phyloP scores from a whole-genome alignment of 2,888 invertebrate species.

The Meteorus cinctellus region DNA sequence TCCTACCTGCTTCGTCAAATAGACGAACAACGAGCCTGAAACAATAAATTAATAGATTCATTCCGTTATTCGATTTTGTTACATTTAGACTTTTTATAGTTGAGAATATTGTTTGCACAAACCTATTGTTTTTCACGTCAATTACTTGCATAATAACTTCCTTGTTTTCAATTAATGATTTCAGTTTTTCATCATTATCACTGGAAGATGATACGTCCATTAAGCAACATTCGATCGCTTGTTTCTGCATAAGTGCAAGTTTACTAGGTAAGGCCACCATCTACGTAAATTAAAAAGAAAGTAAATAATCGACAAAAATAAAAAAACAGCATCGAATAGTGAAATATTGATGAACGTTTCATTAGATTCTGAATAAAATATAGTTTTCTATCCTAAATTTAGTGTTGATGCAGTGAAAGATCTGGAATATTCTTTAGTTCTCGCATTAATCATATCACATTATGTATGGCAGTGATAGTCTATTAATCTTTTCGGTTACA shows the following conservation, averaged over 20 bases:
- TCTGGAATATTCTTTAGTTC: conserved; percentile 8
- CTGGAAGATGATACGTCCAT: conserved; percentile 49
- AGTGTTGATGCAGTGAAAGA: not conserved
- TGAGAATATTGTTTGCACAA: conserved; percentile 49
- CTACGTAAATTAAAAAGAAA: conserved; percentile 65
- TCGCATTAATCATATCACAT: conserved; percentile 52
- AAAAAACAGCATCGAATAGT: not conserved
- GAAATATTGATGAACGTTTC: not conserved
- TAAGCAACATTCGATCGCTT: conserved; percentile 67
- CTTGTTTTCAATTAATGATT: conserved; percentile 58
- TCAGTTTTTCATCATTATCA: conserved; percentile 55
- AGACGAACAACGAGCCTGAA: conserved; percentile 81
- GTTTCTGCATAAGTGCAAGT: conserved; percentile 72
- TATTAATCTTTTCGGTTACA: conserved; percentile 35
- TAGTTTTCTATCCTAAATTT: not conserved
- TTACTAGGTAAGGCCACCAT: conserved; percentile 76
- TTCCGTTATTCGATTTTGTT: conserved; percentile 20
- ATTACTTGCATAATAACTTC: conserved; percentile 74
- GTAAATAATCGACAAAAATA: conserved; percentile 1
- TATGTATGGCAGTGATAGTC: conserved; percentile 62
- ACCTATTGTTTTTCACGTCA: conserved; percentile 73
- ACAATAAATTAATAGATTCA: conserved; percentile 36
- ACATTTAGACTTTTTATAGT: conserved; percentile 15
- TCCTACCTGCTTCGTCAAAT: conserved; percentile 73
- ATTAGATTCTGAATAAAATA: not conserved